phyloP scores from a whole-genome alignment of 2,888 invertebrate genomes.

The Noctua comes region DNA sequence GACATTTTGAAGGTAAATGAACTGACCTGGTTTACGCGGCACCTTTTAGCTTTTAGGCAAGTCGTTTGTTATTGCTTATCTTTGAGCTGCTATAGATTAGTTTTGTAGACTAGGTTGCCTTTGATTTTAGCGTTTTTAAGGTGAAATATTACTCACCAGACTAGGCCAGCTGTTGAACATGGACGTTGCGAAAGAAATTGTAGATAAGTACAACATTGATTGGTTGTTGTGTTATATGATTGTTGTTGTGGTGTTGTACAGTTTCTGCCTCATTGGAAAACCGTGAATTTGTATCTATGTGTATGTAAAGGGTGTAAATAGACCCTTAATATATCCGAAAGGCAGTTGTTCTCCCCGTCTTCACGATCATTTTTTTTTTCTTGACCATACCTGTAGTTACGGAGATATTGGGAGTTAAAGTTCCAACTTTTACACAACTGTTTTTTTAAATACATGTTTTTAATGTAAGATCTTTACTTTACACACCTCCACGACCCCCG shows the following conservation, averaged over 20 bases:
- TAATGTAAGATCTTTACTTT: no score
- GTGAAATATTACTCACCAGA: not conserved
- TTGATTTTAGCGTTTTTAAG: constrained; percentile 5
- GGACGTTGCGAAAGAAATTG: not conserved
- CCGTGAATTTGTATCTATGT: not conserved
- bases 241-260: not conserved
- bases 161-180: not conserved
- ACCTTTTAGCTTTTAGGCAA: constrained; percentile 33
- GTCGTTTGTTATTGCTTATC: constrained; percentile 49
- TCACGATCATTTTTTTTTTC: no score
- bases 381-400: no score
- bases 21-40: constrained; percentile 40
- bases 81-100: constrained; percentile 23
- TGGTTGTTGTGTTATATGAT: no score
- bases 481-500: no score
- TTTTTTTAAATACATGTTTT: no score
- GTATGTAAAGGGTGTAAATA: no score
- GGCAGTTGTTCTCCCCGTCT: no score
- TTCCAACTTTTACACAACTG: no score
- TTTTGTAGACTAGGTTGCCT: not conserved
- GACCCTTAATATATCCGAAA: no score
- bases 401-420: no score
- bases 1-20: constrained; percentile 59
- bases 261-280: not conserved
- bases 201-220: no score